These are phyloP conservation scores for Telmatherina bonti DNA, from an alignment of 2,797 vertebrate species.

Conservation along the genomic window DNA sequence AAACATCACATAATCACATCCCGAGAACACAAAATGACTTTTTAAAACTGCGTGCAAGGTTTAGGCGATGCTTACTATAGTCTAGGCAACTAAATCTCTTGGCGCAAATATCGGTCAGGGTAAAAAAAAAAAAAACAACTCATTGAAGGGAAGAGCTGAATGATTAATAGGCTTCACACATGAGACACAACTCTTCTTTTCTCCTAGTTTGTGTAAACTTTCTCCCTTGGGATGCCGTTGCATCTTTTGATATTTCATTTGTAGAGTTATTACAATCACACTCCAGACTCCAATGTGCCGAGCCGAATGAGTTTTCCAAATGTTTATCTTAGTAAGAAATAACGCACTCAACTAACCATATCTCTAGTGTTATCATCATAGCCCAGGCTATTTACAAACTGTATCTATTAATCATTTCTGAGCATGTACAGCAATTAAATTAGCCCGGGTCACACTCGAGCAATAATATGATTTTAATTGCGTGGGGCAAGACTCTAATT, in stretches of 20 bases:
- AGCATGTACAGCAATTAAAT: constrained; percentile 78
- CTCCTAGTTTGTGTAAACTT: constrained; percentile 44
- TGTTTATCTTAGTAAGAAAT: constrained; percentile 68
- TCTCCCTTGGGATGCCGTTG: constrained; percentile 22
- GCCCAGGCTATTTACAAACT: constrained; percentile 70
- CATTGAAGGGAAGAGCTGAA: constrained; percentile 42
- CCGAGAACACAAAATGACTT: neutral
- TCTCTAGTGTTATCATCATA: constrained; percentile 56
- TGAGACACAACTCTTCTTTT: constrained; percentile 39
- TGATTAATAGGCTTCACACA: constrained; percentile 63
- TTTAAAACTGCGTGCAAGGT: neutral
- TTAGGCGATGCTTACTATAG: constrained; percentile 2
- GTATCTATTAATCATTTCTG: constrained; percentile 75
- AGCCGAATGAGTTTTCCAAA: constrained; percentile 39
- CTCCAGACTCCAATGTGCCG: constrained; percentile 32
- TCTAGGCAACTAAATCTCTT: constrained; percentile 36
- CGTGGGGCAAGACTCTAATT: constrained; percentile 74
- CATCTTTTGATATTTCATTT: constrained; percentile 57
- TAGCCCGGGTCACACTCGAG: constrained; percentile 77
- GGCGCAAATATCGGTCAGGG: constrained; percentile 28
- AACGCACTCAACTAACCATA: constrained; percentile 68
- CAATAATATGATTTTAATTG: constrained; percentile 83
- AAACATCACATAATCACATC: neutral
- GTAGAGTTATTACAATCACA: constrained; percentile 50
- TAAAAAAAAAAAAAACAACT: constrained; percentile 29